A percentile compares a stretch with the other conserved stretches of the same genome.
phyloP scores from a whole-genome alignment of 2,797 vertebrate genomes.

The Helarctos malayanus region DNA sequence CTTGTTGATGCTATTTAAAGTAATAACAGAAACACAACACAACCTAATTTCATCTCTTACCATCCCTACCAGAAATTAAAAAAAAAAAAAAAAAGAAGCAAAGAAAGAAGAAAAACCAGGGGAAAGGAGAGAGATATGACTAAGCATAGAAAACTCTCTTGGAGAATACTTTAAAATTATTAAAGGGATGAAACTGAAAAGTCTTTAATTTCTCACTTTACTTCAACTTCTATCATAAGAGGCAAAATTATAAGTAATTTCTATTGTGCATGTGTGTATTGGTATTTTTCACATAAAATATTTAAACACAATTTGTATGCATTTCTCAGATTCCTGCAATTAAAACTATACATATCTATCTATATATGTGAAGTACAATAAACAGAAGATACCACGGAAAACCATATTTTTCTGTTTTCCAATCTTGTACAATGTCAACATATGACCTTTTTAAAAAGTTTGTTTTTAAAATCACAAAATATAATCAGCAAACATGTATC shows the following conservation, averaged over 20 bases:
- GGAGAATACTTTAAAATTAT: neutral
- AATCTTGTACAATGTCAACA: neutral
- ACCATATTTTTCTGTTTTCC: neutral
- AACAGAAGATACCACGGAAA: slow-evolving; percentile 47
- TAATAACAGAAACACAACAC: neutral
- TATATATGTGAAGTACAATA: neutral
- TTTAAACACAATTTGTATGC: slow-evolving; percentile 18
- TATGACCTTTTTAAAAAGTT: neutral
- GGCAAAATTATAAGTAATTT: neutral
- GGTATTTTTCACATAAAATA: slow-evolving; percentile 37
- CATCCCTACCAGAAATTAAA: neutral
- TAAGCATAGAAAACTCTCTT: neutral
- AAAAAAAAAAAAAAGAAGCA: neutral
- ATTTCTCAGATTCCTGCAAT: slow-evolving; percentile 37
- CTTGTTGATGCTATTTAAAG: neutral
- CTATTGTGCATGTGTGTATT: neutral
- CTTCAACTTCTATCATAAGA: slow-evolving; percentile 25
- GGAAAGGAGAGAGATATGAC: neutral
- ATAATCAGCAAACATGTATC: neutral
- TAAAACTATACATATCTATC: slow-evolving; percentile 16
- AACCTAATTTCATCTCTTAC: slow-evolving; percentile 45
- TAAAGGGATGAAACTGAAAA: slow-evolving; percentile 20
- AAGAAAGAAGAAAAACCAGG: neutral
- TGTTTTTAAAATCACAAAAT: slow-evolving; percentile 53
- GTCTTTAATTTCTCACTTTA: slow-evolving; percentile 28